phyloP scores from a whole-genome alignment of 1,140 invertebrate genomes.

The Augochlora pura region DNA sequence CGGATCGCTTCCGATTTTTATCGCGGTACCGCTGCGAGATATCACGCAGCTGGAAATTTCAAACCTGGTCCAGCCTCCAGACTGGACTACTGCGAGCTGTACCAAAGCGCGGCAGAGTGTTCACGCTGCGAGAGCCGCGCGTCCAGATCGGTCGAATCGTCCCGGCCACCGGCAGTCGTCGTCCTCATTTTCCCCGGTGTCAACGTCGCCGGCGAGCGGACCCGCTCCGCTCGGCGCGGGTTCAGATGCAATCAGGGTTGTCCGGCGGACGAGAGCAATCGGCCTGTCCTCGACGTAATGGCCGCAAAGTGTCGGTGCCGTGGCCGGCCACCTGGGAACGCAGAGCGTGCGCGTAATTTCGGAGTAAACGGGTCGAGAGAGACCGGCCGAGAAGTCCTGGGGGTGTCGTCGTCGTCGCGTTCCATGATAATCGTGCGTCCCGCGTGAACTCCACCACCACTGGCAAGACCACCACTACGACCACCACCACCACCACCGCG shows the following conservation, averaged over 20 bases:
- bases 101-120: too few relatives aligned
- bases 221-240: not conserved
- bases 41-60: too few relatives aligned
- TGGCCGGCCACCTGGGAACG: not conserved
- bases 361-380: conserved; percentile 12
- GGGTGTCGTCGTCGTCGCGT: not conserved
- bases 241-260: conserved; percentile 21
- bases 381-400: not conserved
- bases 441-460: conserved; percentile 33
- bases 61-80: too few relatives aligned
- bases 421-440: conserved; percentile 28
- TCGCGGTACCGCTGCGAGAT: too few relatives aligned
- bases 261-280: conserved; percentile 12
- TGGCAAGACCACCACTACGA: conserved; percentile 33
- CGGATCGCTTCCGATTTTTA: too few relatives aligned
- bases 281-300: conserved; percentile 3
- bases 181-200: not conserved
- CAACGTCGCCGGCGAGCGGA: not conserved
- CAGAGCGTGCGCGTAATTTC: conserved; percentile 15
- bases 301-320: not conserved
- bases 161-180: too few relatives aligned
- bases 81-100: too few relatives aligned
- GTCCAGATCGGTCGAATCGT: too few relatives aligned
- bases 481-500: conserved; percentile 39
- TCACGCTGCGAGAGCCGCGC: too few relatives aligned